Base-by-base conservation (phyloP, 2,797 vertebrate genomes). In the Paguma larvata region DNA sequence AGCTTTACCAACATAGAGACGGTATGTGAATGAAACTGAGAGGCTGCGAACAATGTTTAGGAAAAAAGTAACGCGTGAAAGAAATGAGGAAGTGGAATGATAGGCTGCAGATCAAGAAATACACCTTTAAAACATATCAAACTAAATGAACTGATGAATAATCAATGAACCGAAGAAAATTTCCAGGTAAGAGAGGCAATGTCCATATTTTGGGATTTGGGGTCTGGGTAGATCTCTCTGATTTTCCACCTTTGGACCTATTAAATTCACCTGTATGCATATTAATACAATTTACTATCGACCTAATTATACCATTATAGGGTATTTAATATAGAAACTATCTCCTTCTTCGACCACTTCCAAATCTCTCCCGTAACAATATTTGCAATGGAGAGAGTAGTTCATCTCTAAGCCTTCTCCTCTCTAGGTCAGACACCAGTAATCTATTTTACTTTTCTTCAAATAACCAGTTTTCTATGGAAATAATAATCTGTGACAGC, bases 311-410 rank as follows among this genome's bases (percentile, higher is more conserved):
- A 63, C 18, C 6, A n/a, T 46, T 34, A 53, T 16, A 23, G 1
- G 34, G 1, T 86, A 44, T 91, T 96, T 63, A 48, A 79, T 13
- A 27, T 7, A 34, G 25, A 82, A 8, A 78, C 23, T 7, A 38
- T 75, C 46, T 83, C 48, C 82, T 94, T 85, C 48, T 85, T 65
- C 5, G 1, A 72, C 1, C 0, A 21, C 67, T 93, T 23, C 25
- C 85, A 94, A 89, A 70, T 82, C 38, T 5, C 87, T 94, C 11
- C 41, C 32, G 73, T 68, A 77, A 91, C 91, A 80, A 59, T 67
- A 32, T 62, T 44, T 87, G 23, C 70, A 89, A 3, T 41, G 27
- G 9, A 80, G 15, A 70, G 23, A 56, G 15, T 44, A 46, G 19
- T 73, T 62, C 68, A 56, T 68, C 9, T 12, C 21, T 84, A 77